phyloP scores from a whole-genome alignment of 2,888 invertebrate species.

The Silvanus unidentatus region DNA sequence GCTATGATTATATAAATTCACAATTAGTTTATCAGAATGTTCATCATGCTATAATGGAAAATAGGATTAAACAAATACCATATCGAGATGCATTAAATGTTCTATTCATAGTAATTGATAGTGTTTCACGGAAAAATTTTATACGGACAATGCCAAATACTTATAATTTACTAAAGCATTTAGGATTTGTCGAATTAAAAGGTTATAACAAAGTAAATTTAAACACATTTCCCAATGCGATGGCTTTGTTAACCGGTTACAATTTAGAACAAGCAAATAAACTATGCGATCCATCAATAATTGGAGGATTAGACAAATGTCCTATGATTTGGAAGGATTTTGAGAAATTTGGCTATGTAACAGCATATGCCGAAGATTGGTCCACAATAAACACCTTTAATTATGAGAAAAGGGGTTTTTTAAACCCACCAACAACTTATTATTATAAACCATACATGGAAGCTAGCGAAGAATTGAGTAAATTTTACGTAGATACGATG shows the following conservation, averaged over 20 bases:
- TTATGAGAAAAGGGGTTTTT: slow-evolving; percentile 67
- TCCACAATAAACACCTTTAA: slow-evolving; percentile 69
- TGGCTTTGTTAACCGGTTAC: slow-evolving; percentile 73
- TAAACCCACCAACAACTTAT: slow-evolving; percentile 70
- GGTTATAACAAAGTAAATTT: slow-evolving; percentile 67
- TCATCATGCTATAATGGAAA: slow-evolving; percentile 37
- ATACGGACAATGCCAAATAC: slow-evolving; percentile 71
- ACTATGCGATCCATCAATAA: slow-evolving; percentile 48
- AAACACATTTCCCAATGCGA: slow-evolving; percentile 86
- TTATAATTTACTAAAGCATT: slow-evolving; percentile 57
- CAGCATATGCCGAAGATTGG: slow-evolving; percentile 76
- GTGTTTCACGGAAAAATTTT: slow-evolving; percentile 74
- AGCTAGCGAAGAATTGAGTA: slow-evolving; percentile 55
- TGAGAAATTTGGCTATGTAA: slow-evolving; percentile 63
- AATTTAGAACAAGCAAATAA: slow-evolving; percentile 20
- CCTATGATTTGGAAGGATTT: slow-evolving; percentile 75
- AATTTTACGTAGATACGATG: slow-evolving; percentile 23
- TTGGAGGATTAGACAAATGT: slow-evolving; percentile 61
- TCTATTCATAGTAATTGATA: slow-evolving; percentile 77
- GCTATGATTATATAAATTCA: background rate
- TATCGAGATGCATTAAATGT: slow-evolving; percentile 51
- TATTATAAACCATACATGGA: slow-evolving; percentile 70
- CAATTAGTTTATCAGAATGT: slow-evolving; percentile 50
- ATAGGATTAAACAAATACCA: too few relatives aligned
- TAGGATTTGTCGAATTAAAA: slow-evolving; percentile 37